Conservation (phyloP, 92 coral and sea anemone genomes). For the Phenganax stokvisi region DNA sequence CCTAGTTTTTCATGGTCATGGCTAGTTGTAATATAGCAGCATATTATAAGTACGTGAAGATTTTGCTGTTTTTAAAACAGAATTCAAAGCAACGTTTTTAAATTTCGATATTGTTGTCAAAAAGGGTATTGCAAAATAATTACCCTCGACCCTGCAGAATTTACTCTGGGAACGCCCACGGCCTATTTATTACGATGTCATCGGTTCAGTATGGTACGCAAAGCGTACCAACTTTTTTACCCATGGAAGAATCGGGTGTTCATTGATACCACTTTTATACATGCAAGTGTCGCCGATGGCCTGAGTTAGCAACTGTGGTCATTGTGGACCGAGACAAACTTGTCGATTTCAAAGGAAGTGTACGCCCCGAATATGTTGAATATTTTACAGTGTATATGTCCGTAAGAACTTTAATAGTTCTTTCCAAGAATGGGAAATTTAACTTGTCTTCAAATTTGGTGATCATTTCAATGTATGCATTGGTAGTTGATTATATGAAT, state of each 20-base stretch:
- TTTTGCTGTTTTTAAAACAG: slow-evolving; percentile 9
- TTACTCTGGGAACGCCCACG: too few species aligned
- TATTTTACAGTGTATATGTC: neutral
- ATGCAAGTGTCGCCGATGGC: too few species aligned
- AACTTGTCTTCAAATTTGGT: neutral
- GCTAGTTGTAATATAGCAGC: slow-evolving; percentile 9
- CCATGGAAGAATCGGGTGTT: too few species aligned
- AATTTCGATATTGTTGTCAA: neutral
- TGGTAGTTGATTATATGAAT: slow-evolving; percentile 34
- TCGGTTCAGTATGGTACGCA: too few species aligned
- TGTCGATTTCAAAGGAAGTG: too few species aligned
- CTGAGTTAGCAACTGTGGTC: too few species aligned
- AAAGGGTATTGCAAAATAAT: too few species aligned
- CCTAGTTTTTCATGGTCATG: slow-evolving; percentile 5
- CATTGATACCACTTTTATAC: too few species aligned
- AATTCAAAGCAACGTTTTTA: neutral
- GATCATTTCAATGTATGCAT: neutral
- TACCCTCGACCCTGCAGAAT: too few species aligned
- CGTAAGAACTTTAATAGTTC: neutral
- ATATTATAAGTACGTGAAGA: neutral
- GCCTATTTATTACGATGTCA: too few species aligned
- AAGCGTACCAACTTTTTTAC: too few species aligned
- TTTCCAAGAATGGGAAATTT: neutral
- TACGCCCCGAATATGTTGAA: neutral
- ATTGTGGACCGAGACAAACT: too few species aligned